Evolutionary conservation across 1,140 invertebrate genomes (phyloP).

Genomic region (Achroia grisella): DNA sequence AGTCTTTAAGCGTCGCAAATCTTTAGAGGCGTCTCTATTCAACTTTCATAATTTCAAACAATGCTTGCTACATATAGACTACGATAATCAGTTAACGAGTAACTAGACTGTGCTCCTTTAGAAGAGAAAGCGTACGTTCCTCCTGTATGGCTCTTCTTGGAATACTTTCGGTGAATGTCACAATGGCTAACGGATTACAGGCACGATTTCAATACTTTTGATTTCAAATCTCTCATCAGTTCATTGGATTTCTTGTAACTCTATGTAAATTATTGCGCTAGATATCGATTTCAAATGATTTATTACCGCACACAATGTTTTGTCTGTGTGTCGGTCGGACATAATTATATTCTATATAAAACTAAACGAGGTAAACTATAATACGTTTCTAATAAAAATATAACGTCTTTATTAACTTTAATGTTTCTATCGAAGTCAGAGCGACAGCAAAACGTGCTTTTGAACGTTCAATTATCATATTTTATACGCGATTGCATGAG

Average conservation of each 20-base stretch:
- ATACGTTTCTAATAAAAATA: too few species aligned
- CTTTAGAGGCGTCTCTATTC: constrained; percentile 12
- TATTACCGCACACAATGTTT: neutral
- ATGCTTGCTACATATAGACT: constrained; percentile 43
- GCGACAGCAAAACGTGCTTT: constrained; percentile 31
- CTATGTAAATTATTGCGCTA: too few species aligned
- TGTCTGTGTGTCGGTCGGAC: too few species aligned
- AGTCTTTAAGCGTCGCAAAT: constrained; percentile 11
- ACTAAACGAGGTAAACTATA: neutral
- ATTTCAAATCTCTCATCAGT: constrained; percentile 26
- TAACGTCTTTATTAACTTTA: neutral
- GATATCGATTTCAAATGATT: too few species aligned
- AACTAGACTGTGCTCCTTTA: constrained; percentile 53
- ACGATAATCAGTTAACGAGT: constrained; percentile 57
- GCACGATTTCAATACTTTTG: constrained; percentile 39
- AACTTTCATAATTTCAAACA: constrained; percentile 48
- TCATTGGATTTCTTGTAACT: too few species aligned
- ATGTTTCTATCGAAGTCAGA: neutral
- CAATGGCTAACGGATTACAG: constrained; percentile 56
- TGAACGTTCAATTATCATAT: constrained; percentile 60
- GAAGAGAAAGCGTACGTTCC: constrained; percentile 52
- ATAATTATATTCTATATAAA: neutral
- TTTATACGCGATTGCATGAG: constrained; percentile 63
- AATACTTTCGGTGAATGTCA: constrained; percentile 64
- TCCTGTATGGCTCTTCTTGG: constrained; percentile 50